phyloP scores from a whole-genome alignment of 1,140 invertebrate genomes.

The Pteromalus puparum region DNA sequence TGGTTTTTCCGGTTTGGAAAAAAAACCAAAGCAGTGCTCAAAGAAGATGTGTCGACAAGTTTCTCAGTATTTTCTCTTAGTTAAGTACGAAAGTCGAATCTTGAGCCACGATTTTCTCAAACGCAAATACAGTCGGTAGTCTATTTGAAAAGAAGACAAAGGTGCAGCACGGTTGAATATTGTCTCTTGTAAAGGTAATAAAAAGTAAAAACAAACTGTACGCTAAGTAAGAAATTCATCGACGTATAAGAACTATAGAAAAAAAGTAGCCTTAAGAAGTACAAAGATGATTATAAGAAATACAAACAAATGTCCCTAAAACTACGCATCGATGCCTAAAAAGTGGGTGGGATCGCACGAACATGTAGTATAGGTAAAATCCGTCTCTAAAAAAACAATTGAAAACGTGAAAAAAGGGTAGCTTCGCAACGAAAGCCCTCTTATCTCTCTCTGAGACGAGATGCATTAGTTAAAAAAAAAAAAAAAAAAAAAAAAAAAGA shows the following conservation, averaged over 20 bases:
- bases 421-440: conserved; percentile 41
- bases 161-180: conserved; percentile 50
- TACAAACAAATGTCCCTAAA: conserved; percentile 70
- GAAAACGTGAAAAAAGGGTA: conserved; percentile 47
- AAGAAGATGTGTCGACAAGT: conserved; percentile 52
- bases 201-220: conserved; percentile 72
- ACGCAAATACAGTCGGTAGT: conserved; percentile 50
- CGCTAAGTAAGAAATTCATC: conserved; percentile 68
- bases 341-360: conserved; percentile 63
- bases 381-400: conserved; percentile 44
- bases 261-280: conserved; percentile 67
- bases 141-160: conserved; percentile 45
- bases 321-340: conserved; percentile 67
- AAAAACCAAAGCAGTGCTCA: conserved; percentile 43
- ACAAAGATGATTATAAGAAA: conserved; percentile 71
- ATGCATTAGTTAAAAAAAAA: conserved; percentile 17
- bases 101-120: conserved; percentile 49
- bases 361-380: conserved; percentile 53
- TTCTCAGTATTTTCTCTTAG: conserved; percentile 45
- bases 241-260: conserved; percentile 67
- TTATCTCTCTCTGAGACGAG: conserved; percentile 39
- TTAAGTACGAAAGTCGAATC: conserved; percentile 53
- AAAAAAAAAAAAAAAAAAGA: conserved; percentile 14
- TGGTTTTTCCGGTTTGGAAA: conserved; percentile 27
- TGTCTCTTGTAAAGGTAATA: conserved; percentile 62